These are phyloP conservation scores for Caenorhabditis sp. DNA, from an alignment of 2,888 invertebrate genomes.

Conservation along the genomic window DNA sequence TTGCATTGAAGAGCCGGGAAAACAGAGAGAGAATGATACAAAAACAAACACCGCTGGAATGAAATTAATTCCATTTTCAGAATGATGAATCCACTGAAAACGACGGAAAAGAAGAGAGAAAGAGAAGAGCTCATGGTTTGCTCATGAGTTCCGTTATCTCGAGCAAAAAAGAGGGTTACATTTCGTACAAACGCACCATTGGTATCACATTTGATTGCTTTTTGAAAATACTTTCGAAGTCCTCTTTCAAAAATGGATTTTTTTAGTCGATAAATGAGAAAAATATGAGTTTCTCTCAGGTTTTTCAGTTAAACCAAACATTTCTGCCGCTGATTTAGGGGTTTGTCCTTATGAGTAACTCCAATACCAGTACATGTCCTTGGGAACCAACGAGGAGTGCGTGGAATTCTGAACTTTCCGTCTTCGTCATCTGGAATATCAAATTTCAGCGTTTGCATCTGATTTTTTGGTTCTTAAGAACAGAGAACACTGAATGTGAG, in stretches of 20 bases:
- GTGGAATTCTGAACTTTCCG: not conserved
- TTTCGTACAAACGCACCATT: conserved; percentile 22
- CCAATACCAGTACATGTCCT: conserved; percentile 13
- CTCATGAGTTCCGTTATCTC: conserved; percentile 43
- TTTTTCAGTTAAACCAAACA: not conserved
- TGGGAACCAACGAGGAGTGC: not conserved
- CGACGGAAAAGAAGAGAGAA: conserved; percentile 3
- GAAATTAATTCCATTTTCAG: conserved; percentile 45
- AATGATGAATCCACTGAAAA: not conserved
- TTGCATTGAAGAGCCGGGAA: conserved; percentile 22
- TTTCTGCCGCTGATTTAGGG: not conserved
- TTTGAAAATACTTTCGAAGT: conserved; percentile 13
- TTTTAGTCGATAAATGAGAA: conserved; percentile 13
- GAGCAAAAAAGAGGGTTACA: conserved; percentile 14
- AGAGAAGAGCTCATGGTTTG: conserved; percentile 4
- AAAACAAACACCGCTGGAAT: conserved; percentile 41
- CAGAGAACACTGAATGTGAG: not conserved
- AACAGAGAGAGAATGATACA: conserved; percentile 17
- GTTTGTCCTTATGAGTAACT: conserved; percentile 5
- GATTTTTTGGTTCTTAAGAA: not conserved
- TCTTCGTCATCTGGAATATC: conserved; percentile 42
- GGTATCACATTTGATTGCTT: conserved; percentile 45
- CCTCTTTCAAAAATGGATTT: conserved; percentile 29
- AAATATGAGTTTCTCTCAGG: not conserved
- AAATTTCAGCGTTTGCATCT: conserved; percentile 20